Percentiles rank a stretch among this genome's conserved stretches.
Evolutionary conservation across 1,140 invertebrate genomes (phyloP).

Genomic region (Sipha flava): DNA sequence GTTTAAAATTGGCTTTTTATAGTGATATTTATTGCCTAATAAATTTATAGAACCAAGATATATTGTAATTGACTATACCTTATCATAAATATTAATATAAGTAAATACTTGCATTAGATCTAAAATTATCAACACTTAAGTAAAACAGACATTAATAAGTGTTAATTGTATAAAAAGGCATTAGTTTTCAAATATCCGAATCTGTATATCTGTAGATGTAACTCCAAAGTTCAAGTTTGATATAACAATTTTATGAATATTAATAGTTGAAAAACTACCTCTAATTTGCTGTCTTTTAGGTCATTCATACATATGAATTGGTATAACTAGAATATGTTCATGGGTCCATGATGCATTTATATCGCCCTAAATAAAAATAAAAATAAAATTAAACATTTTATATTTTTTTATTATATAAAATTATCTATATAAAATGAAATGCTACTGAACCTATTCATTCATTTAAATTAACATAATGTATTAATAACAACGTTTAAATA

Average conservation of each 20-base stretch:
- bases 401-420: no score
- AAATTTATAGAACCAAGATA: not conserved
- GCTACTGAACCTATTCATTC: no score
- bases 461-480: no score
- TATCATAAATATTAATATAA: not conserved
- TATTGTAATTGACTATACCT: not conserved
- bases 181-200: constrained; percentile 38
- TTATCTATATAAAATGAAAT: no score
- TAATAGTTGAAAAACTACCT: constrained; percentile 49
- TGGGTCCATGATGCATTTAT: constrained; percentile 92
- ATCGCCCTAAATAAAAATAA: constrained; percentile 61
- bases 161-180: not conserved
- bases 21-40: not conserved
- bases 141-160: not conserved
- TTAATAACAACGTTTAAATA: no score
- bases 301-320: constrained; percentile 84
- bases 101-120: not conserved
- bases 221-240: constrained; percentile 96
- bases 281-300: constrained; percentile 40
- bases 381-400: no score
- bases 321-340: no score
- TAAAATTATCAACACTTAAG: not conserved
- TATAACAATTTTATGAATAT: constrained; percentile 76
- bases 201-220: constrained; percentile 87
- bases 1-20: not conserved